Conservation (phyloP, 1,140 invertebrate genomes). For the Bicyclus anynana region DNA sequence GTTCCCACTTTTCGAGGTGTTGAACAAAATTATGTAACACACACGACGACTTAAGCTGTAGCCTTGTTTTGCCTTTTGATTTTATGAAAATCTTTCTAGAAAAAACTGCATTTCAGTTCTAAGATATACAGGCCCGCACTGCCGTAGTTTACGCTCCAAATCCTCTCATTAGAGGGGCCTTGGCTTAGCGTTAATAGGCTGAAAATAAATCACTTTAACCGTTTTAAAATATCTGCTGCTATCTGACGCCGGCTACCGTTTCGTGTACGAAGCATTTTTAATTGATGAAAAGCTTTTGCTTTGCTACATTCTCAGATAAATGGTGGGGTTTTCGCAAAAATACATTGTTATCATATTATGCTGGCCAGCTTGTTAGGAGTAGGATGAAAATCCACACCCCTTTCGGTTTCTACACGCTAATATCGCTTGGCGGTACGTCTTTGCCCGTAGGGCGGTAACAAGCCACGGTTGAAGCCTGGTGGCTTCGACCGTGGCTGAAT, state of each 20-base stretch:
- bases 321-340: no score
- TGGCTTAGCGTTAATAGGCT: slow-evolving; percentile 4
- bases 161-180: slow-evolving; percentile 6
- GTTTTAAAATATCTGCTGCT: neutral
- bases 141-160: slow-evolving; percentile 6
- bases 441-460: no score
- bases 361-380: no score
- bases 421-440: no score
- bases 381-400: no score
- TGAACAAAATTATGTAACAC: neutral
- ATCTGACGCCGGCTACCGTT: neutral
- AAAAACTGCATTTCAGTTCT: slow-evolving; percentile 7
- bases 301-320: no score
- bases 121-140: slow-evolving; percentile 2
- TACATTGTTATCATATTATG: no score
- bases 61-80: neutral
- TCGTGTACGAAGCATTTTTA: neutral
- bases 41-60: neutral
- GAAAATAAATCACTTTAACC: neutral
- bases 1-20: neutral
- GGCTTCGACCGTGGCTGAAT: no score
- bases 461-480: no score
- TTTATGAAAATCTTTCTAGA: neutral
- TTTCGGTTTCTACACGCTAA: no score
- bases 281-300: no score